Evolutionary conservation across 2,797 vertebrate species (phyloP), one percentile per base, ranked within the genome.

Genomic region (Apogon hyalosoma): DNA sequence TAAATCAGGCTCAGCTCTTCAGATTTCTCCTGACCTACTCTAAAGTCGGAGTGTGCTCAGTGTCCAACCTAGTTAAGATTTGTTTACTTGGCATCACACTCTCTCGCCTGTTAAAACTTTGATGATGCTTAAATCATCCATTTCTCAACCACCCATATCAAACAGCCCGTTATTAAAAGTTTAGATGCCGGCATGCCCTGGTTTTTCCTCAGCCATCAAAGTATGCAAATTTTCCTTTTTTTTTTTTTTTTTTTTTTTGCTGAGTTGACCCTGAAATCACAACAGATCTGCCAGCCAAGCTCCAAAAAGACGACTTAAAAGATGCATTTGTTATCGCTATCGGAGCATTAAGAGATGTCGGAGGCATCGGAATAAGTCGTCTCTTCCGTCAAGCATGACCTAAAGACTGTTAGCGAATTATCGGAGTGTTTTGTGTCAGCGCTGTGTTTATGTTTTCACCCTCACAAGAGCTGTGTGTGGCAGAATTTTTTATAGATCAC

Each of bases 351-450:
- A 45, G 53, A 70, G 58, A 68, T 74, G 77, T 21, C n/a, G 28
- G 46, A 66, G 75, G 69, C 73, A 62, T 78, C 31, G 47, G 57
- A 79, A 69, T 51, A 64, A 65, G 40, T 67, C 59, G 36, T 19
- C 12, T 67, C 55, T 69, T 52, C 61, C 59, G 63, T 77, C 69
- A 73, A 72, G 81, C 65, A 13, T 73, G 76, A 87, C 80, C 80
- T 68, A 51, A 86, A 87, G 64, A 80, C 74, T 71, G 59, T 86
- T 79, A 67, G 61, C 11, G 56, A 76, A 69, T 80, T 73, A 69
- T 42, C 45, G 14, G 64, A 59, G 39, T 65, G 57, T 60, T 76
- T 68, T 63, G 58, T 81, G 75, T 75, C 53, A 38, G 58, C 7
- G 3, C 40, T 66, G 64, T 39, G 51, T 64, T 72, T 21, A 10